Percentiles rank a stretch among this genome's conserved stretches.
These are phyloP conservation scores for Chanos chanos DNA, from an alignment of 2,797 vertebrate species.

Conservation along the genomic window DNA sequence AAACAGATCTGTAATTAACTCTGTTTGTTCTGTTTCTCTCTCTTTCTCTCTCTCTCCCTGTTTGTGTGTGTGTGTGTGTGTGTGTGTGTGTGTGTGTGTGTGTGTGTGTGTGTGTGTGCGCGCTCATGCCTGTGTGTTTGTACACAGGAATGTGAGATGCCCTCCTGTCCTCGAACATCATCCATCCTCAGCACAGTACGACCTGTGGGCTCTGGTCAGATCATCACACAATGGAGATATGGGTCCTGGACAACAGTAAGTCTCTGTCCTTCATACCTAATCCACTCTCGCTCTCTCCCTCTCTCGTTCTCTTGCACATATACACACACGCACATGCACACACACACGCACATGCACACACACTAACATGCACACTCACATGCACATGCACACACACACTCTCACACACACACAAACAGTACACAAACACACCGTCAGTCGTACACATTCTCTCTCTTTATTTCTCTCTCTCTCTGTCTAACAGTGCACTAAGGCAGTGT, in stretches of 20 bases:
- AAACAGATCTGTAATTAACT: no score
- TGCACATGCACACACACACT: background rate
- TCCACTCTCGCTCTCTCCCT: no score
- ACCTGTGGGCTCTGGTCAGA: constrained; percentile 66
- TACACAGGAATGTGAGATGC: constrained; percentile 82
- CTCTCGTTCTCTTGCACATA: no score
- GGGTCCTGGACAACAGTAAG: constrained; percentile 95
- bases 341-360: constrained; percentile 10
- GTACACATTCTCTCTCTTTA: background rate
- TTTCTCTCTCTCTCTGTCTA: no score
- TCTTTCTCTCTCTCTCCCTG: no score
- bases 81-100: background rate
- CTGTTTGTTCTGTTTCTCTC: no score
- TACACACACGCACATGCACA: background rate
- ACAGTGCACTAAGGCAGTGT: no score
- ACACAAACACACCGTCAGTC: background rate
- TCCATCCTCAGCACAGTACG: constrained; percentile 69
- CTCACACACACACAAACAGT: no score
- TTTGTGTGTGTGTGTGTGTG: no score
- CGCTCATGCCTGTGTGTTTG: constrained; percentile 11
- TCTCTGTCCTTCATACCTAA: constrained; percentile 19
- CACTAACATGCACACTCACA: no score
- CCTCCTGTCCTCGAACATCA: constrained; percentile 71
- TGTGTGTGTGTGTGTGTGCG: constrained; percentile 3
- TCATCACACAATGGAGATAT: constrained; percentile 86